A percentile compares a stretch with the other conserved stretches of the same genome.
These are phyloP conservation scores for Penelope pileata DNA, from an alignment of 2,113 vertebrate genomes.

Conservation along the genomic window DNA sequence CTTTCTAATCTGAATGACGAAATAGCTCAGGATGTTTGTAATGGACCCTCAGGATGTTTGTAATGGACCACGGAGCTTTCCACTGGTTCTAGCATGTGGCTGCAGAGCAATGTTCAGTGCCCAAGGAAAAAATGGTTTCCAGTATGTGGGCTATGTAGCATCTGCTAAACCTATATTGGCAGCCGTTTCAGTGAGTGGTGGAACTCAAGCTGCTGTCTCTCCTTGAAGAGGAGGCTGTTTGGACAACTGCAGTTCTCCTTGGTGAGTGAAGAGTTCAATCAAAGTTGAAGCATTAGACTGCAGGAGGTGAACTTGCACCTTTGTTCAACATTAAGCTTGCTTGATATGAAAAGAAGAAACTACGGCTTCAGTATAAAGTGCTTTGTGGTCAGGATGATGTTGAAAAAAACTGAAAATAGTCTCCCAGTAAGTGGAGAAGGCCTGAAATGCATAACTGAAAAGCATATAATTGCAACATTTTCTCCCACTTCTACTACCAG, in stretches of 20 bases:
- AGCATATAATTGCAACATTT: neutral
- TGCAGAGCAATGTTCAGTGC: neutral
- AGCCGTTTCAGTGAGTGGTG: neutral
- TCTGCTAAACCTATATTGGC: neutral
- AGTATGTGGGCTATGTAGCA: neutral
- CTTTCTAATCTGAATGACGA: neutral
- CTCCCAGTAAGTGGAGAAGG: neutral
- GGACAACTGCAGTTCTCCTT: neutral
- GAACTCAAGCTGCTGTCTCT: neutral
- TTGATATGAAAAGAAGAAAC: neutral
- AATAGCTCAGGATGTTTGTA: neutral
- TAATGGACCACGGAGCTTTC: neutral
- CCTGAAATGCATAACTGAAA: neutral
- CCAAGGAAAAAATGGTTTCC: neutral
- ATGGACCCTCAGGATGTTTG: neutral
- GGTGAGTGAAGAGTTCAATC: neutral
- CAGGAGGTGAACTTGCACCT: neutral
- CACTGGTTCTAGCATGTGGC: neutral
- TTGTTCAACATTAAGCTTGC: neutral
- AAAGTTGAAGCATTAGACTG: neutral
- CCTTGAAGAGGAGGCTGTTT: neutral
- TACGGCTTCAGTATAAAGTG: neutral
- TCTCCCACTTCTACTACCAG: neutral
- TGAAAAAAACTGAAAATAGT: neutral
- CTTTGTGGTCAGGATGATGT: neutral